Evolutionary conservation across 2,888 invertebrate genomes (phyloP).

Genomic region (Drosophila mimica): DNA sequence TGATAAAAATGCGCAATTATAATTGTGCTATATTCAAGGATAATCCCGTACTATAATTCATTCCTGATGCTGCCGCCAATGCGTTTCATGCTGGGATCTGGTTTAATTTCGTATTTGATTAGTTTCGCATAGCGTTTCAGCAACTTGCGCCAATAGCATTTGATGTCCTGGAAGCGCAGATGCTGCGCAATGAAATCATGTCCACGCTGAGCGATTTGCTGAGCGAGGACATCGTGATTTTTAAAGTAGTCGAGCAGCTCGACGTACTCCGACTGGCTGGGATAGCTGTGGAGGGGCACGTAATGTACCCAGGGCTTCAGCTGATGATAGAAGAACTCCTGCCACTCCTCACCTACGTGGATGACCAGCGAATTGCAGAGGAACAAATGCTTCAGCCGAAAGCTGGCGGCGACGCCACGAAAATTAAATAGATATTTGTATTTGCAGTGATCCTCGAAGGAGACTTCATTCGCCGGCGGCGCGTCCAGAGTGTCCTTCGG

Average conservation of each 20-base stretch:
- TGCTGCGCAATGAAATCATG: slow-evolving; percentile 93
- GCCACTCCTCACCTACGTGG: slow-evolving; percentile 97
- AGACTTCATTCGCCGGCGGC: slow-evolving; percentile 93
- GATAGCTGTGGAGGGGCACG: slow-evolving; percentile 91
- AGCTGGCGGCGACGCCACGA: slow-evolving; percentile 98
- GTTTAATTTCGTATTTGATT: slow-evolving; percentile 88
- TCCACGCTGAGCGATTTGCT: slow-evolving; percentile 93
- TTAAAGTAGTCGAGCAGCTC: slow-evolving; percentile 91
- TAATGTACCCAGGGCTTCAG: slow-evolving; percentile 98
- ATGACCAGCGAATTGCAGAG: slow-evolving; percentile 96
- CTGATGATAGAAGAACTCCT: slow-evolving; percentile 96
- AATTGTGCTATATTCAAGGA: not conserved
- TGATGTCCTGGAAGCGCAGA: slow-evolving; percentile 92
- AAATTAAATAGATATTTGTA: slow-evolving; percentile 98
- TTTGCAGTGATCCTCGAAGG: slow-evolving; percentile 96
- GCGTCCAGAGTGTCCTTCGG: slow-evolving; percentile 95
- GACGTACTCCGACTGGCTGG: slow-evolving; percentile 89
- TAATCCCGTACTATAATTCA: slow-evolving; percentile 42
- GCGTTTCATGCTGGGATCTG: slow-evolving; percentile 87
- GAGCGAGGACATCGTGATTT: slow-evolving; percentile 90
- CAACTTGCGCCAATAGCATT: slow-evolving; percentile 94
- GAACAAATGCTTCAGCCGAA: slow-evolving; percentile 97
- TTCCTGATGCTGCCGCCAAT: slow-evolving; percentile 77
- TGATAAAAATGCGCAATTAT: not conserved
- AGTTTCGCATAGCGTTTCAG: slow-evolving; percentile 91